phyloP scores from a whole-genome alignment of 2,113 vertebrate genomes.

The Eptesicus fuscus region DNA sequence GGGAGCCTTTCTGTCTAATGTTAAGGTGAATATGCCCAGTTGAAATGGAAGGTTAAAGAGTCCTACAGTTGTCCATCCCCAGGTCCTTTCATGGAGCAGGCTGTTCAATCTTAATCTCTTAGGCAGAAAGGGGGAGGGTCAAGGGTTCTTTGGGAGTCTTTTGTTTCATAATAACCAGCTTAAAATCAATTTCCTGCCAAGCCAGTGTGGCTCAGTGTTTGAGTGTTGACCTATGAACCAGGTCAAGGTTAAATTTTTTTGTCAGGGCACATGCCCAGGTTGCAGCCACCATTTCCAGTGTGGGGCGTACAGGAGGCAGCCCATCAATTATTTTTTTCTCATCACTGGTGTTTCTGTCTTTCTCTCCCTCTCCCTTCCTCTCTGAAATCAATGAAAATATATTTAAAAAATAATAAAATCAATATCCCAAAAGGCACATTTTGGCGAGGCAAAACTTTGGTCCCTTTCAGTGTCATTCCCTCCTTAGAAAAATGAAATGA shows the following conservation, averaged over 20 bases:
- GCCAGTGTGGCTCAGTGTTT: too few species aligned
- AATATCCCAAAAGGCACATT: neutral
- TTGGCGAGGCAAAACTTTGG: neutral
- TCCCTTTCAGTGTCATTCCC: neutral
- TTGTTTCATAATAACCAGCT: neutral
- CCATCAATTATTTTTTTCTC: too few species aligned
- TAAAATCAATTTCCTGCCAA: neutral
- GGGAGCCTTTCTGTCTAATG: neutral
- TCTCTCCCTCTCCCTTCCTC: too few species aligned
- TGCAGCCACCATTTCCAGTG: too few species aligned
- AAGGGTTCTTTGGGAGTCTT: neutral
- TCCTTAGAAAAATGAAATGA: neutral
- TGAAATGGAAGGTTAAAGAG: too few species aligned
- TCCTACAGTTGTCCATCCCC: too few species aligned
- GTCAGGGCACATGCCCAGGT: too few species aligned
- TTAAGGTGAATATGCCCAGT: neutral
- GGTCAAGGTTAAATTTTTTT: too few species aligned
- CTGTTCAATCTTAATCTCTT: neutral
- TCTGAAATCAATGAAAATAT: too few species aligned
- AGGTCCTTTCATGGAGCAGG: neutral
- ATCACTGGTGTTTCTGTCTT: too few species aligned
- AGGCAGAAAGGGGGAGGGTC: neutral
- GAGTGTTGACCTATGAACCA: too few species aligned
- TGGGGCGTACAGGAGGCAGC: too few species aligned
- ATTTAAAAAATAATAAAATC: neutral